These are phyloP conservation scores for Paramormyrops kingsleyae DNA, from an alignment of 2,113 vertebrate genomes.

Conservation along the genomic window DNA sequence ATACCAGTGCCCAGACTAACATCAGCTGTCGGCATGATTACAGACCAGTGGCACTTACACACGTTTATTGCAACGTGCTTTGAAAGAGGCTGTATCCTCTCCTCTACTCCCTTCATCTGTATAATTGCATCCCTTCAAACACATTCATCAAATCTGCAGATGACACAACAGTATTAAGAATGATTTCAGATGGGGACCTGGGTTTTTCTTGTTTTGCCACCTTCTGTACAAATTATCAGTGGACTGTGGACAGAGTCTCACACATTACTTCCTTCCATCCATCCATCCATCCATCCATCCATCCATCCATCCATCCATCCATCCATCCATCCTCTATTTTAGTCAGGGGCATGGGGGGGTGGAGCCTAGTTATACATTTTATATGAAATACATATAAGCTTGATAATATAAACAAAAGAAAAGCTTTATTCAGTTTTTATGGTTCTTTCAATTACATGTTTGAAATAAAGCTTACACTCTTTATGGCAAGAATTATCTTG, in stretches of 20 bases:
- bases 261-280: no score
- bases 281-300: no score
- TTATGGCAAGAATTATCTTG: background rate
- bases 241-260: background rate
- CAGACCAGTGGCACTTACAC: background rate
- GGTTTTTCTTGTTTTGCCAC: background rate
- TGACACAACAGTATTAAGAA: background rate
- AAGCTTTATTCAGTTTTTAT: background rate
- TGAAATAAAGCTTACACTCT: background rate
- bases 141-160: background rate
- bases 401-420: background rate
- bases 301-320: no score
- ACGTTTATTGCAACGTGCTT: background rate
- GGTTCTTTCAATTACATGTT: background rate
- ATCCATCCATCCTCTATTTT: no score
- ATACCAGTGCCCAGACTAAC: background rate
- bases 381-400: background rate
- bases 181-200: background rate
- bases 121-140: background rate
- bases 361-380: background rate
- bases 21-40: background rate
- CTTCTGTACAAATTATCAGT: background rate
- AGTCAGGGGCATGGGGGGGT: background rate
- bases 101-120: no score
- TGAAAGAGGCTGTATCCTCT: background rate